These are phyloP conservation scores for Nicator chloris DNA, from an alignment of 2,113 vertebrate genomes.

Conservation along the genomic window DNA sequence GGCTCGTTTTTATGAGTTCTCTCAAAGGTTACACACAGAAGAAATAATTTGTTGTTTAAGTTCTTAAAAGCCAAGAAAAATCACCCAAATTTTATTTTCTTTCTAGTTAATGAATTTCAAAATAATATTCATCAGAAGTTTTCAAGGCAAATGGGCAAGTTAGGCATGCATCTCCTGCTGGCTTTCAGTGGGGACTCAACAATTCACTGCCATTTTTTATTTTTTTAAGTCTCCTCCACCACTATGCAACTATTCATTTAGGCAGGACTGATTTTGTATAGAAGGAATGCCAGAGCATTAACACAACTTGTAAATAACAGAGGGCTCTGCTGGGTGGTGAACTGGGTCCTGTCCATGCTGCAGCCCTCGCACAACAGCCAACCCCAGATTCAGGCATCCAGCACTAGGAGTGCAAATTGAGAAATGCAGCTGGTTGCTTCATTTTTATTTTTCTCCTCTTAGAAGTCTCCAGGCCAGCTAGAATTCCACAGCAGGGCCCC, in stretches of 20 bases:
- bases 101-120: slow-evolving; percentile 9
- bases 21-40: neutral
- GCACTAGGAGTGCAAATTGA: neutral
- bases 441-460: neutral
- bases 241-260: neutral
- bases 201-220: slow-evolving; percentile 26
- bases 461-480: neutral
- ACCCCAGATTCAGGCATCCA: neutral
- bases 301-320: neutral
- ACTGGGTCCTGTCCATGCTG: neutral
- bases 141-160: neutral
- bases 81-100: neutral
- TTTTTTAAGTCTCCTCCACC: neutral
- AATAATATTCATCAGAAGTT: neutral
- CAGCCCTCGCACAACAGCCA: neutral
- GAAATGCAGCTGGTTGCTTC: slow-evolving; percentile 12
- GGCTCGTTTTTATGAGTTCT: neutral
- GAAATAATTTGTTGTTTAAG: neutral
- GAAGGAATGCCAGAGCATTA: neutral
- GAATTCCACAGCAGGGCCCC: neutral
- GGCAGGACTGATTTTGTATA: neutral
- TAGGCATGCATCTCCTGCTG: slow-evolving; percentile 16
- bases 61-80: neutral
- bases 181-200: slow-evolving; percentile 1
- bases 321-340: neutral